Conservation (phyloP, 2,888 invertebrate species). For the Cheilosia urbana region DNA sequence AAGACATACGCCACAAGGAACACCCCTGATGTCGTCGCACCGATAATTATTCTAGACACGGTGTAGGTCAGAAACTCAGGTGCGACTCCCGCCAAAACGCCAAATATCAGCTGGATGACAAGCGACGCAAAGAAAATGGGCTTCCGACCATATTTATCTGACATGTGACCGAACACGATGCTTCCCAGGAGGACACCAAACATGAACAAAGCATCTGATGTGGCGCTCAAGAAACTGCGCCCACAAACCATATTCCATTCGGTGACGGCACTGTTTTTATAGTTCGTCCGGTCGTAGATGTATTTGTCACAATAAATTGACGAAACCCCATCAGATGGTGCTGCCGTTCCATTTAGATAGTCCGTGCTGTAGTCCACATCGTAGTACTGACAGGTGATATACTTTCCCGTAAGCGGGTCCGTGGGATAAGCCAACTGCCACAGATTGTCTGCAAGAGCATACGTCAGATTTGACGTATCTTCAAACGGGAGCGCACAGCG, state of each 20-base stretch:
- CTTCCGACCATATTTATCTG: conserved; percentile 89
- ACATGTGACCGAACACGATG: conserved; percentile 89
- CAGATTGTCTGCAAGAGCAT: conserved; percentile 83
- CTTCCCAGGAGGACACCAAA: conserved; percentile 90
- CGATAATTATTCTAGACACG: conserved; percentile 87
- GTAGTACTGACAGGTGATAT: conserved; percentile 85
- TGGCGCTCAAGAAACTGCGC: conserved; percentile 86
- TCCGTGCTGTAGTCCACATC: conserved; percentile 83
- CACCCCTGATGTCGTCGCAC: conserved; percentile 90
- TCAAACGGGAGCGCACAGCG: conserved; percentile 87
- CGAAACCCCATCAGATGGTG: conserved; percentile 77
- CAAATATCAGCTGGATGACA: conserved; percentile 88
- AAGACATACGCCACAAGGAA: conserved; percentile 92
- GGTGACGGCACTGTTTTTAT: conserved; percentile 87
- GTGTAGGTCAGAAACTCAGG: conserved; percentile 89
- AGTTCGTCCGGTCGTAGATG: conserved; percentile 86
- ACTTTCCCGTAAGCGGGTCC: conserved; percentile 83
- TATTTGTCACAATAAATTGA: conserved; percentile 85
- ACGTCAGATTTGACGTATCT: conserved; percentile 83
- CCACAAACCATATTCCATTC: conserved; percentile 90
- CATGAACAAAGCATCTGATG: conserved; percentile 88
- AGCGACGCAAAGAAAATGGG: conserved; percentile 89
- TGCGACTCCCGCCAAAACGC: conserved; percentile 87
- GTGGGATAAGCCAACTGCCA: conserved; percentile 85
- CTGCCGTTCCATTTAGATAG: conserved; percentile 79